A percentile compares a stretch with the other conserved stretches of the same genome.
Conservation (phyloP, 2,888 invertebrate genomes). For the Drosophila merina region DNA sequence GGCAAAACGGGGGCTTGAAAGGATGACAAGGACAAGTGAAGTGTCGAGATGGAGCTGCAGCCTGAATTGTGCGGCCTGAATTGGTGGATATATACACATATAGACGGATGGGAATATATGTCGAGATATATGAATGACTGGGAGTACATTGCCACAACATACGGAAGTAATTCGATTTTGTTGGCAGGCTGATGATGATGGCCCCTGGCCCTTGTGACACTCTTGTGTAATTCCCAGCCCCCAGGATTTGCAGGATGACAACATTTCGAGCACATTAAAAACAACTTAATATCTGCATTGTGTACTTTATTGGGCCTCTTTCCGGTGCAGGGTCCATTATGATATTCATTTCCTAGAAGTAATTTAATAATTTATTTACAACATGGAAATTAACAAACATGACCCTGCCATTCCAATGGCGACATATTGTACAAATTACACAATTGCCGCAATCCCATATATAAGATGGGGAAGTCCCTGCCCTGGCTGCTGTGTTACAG, state of each 20-base stretch:
- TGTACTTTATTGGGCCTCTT: slow-evolving; percentile 39
- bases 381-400: slow-evolving; percentile 56
- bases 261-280: slow-evolving; percentile 52
- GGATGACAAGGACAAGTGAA: slow-evolving; percentile 63
- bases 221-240: slow-evolving; percentile 47
- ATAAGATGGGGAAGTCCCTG: slow-evolving; percentile 1
- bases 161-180: slow-evolving; percentile 77
- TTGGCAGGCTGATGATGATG: slow-evolving; percentile 56
- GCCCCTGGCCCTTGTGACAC: slow-evolving; percentile 58
- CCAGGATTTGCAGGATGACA: slow-evolving; percentile 39
- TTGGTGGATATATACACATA: slow-evolving; percentile 31
- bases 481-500: slow-evolving; percentile 21
- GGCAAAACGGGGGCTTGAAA: slow-evolving; percentile 1
- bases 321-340: slow-evolving; percentile 53
- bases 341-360: slow-evolving; percentile 26
- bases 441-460: slow-evolving; percentile 27
- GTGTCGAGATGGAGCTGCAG: slow-evolving; percentile 54
- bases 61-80: slow-evolving; percentile 53
- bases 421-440: slow-evolving; percentile 49
- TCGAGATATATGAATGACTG: slow-evolving; percentile 1
- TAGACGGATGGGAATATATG: slow-evolving; percentile 8
- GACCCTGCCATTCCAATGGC: slow-evolving; percentile 23
- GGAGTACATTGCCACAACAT: slow-evolving; percentile 45
- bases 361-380: slow-evolving; percentile 62
- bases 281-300: slow-evolving; percentile 50